These are phyloP conservation scores for Lethenteron reissneri DNA, from an alignment of 2,113 vertebrate genomes.

Conservation along the genomic window DNA sequence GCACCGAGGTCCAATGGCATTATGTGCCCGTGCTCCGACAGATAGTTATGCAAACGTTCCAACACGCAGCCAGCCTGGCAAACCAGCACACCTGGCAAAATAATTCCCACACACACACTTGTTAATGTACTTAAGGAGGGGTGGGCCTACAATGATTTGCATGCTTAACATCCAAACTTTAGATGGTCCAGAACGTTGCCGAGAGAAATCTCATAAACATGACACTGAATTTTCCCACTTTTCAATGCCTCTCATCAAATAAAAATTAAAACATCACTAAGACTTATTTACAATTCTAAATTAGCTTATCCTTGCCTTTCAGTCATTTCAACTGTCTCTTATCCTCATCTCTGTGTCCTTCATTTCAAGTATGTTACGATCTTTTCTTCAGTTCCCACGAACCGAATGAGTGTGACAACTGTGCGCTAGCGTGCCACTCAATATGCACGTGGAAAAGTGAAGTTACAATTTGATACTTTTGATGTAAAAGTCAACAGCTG, in stretches of 20 bases:
- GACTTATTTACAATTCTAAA: no score
- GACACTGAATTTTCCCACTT: neutral
- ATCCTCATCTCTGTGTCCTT: no score
- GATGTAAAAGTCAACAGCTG: no score
- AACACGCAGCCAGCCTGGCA: slow-evolving; percentile 79
- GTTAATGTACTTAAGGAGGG: neutral
- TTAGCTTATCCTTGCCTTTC: no score
- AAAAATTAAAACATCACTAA: slow-evolving; percentile 3
- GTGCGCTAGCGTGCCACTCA: no score
- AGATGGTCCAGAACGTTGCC: neutral
- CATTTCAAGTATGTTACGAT: no score
- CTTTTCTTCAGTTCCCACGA: no score
- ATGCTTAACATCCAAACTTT: no score
- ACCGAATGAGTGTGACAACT: no score
- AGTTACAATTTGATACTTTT: no score
- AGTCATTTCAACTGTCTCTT: no score
- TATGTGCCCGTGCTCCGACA: slow-evolving; percentile 42
- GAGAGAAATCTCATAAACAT: neutral
- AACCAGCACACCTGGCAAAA: slow-evolving; percentile 43
- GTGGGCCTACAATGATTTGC: accelerated
- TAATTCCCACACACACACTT: neutral
- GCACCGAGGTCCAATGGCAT: slow-evolving; percentile 88
- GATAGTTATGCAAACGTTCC: slow-evolving; percentile 40
- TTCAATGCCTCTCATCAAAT: neutral
- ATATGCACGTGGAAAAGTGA: no score